Evolutionary conservation across 2,888 invertebrate species (phyloP).

Genomic region (Himalopsyche kuldschensis): DNA sequence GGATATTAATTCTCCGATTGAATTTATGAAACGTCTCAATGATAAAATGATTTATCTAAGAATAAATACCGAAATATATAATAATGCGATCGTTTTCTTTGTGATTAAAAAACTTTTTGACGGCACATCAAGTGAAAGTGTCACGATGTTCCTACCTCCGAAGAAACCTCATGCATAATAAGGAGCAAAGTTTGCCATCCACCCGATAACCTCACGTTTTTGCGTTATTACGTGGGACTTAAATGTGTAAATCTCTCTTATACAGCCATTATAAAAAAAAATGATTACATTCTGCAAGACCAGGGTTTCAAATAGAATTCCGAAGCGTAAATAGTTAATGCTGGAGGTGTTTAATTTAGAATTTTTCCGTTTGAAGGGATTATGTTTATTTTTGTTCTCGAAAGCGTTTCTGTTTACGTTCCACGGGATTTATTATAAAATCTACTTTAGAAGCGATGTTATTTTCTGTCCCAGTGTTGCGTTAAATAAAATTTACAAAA

Average conservation of each 20-base stretch:
- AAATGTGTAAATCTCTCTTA: constrained; percentile 1
- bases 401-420: not conserved
- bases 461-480: not conserved
- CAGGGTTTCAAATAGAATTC: not conserved
- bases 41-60: no score
- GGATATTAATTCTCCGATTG: no score
- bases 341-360: not conserved
- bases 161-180: not conserved
- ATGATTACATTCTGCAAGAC: not conserved
- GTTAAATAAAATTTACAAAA: no score
- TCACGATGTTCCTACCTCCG: not conserved
- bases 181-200: not conserved
- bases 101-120: not conserved
- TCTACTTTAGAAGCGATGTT: not conserved
- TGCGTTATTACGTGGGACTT: not conserved
- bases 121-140: not conserved
- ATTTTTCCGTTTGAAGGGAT: not conserved
- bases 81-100: not conserved
- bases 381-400: not conserved
- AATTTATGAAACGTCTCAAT: no score
- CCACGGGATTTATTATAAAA: not conserved
- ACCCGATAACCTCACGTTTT: not conserved
- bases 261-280: not conserved
- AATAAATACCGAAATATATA: not conserved
- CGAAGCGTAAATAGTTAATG: not conserved